Conservation (phyloP, 2,113 vertebrate genomes). For the Cavia aperea region DNA sequence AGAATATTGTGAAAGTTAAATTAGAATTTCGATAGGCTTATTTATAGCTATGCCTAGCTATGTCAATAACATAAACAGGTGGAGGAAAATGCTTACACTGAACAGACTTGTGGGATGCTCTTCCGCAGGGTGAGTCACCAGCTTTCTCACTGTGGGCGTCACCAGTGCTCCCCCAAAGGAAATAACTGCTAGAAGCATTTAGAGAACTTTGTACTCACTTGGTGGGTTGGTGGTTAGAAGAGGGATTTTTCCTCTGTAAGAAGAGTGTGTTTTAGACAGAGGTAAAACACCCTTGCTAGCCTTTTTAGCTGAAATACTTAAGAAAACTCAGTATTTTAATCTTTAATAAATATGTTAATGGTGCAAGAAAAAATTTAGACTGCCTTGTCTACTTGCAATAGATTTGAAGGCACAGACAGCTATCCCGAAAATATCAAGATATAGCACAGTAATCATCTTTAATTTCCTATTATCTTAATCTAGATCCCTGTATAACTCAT, state of each 20-base stretch:
- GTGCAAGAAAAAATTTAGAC: not conserved
- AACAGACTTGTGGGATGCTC: not conserved
- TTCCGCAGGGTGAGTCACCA: not conserved
- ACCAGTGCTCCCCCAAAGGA: not conserved
- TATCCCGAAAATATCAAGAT: too few species aligned
- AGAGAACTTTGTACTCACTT: not conserved
- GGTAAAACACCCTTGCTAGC: accelerated
- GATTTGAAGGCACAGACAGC: too few species aligned
- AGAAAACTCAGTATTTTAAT: not conserved
- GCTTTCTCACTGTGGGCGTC: not conserved
- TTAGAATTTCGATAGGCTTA: not conserved
- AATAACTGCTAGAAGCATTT: not conserved
- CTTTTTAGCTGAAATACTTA: not conserved
- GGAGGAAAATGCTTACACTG: not conserved
- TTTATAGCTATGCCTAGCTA: not conserved
- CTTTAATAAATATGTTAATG: not conserved
- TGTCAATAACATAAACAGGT: not conserved
- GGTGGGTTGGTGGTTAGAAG: not conserved
- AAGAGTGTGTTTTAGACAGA: not conserved
- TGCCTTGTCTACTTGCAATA: not conserved
- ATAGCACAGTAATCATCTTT: too few species aligned
- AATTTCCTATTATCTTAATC: too few species aligned
- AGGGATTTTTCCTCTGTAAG: not conserved
- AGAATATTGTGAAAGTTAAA: constrained; percentile 29
- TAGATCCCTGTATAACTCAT: too few species aligned